Evolutionary conservation across 2,113 vertebrate species (phyloP).

Genomic region (Micronycteris hirsuta): DNA sequence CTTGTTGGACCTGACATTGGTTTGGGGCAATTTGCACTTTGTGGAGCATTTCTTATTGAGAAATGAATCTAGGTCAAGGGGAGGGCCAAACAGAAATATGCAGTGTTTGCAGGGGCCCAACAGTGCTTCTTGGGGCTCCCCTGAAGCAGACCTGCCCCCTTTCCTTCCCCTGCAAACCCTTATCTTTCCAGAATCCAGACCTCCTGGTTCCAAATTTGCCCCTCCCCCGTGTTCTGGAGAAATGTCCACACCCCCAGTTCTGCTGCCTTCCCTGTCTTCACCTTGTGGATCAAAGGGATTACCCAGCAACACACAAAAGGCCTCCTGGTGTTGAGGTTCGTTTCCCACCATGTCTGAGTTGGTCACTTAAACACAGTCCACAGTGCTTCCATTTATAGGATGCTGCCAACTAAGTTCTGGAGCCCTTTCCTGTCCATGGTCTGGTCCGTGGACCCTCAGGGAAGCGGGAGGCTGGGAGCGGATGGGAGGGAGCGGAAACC

Average conservation of each 20-base stretch:
- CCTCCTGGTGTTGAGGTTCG: too few species aligned
- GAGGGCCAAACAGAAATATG: accelerated
- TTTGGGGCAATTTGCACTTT: neutral
- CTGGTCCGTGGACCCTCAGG: neutral
- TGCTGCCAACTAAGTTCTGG: neutral
- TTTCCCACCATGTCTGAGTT: accelerated
- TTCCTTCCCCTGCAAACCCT: neutral
- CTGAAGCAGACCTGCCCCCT: neutral
- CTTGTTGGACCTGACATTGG: neutral
- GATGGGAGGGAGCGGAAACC: neutral
- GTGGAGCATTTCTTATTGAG: neutral
- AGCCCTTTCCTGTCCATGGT: neutral
- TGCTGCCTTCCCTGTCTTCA: neutral
- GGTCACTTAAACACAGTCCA: neutral
- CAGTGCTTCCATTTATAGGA: neutral
- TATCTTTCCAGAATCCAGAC: neutral
- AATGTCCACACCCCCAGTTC: neutral
- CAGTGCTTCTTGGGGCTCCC: neutral
- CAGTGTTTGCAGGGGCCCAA: neutral
- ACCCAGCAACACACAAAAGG: accelerated
- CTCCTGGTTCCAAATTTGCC: neutral
- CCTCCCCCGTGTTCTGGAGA: neutral
- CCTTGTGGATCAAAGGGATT: neutral
- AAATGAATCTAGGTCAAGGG: neutral
- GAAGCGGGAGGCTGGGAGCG: neutral